Base-by-base conservation (phyloP, 1,140 invertebrate species). In the Bombus superbus region DNA sequence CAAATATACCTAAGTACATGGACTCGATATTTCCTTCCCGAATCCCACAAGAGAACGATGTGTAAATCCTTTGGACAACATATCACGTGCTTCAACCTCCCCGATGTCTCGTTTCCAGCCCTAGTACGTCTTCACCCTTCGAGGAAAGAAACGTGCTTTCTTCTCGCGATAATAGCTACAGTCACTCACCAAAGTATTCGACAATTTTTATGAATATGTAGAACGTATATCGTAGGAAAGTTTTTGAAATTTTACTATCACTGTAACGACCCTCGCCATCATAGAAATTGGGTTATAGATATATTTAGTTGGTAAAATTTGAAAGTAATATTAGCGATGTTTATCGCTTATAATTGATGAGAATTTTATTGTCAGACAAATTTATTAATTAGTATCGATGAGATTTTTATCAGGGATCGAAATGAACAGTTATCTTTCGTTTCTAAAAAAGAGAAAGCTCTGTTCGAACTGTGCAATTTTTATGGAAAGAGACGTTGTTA, bases 41-140 rank as follows among this genome's bases (percentile, higher is more conserved):
- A 86, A 93, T 93, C 38, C 76, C 91, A 90, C 92, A 86, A 91
- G 90, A 92, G 91, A 91, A 85, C 86, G 90, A 93, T 94, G 93
- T 94, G 93, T 94, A 94, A 95, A 94, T 94, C 94, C 94, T 92
- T 93, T 89, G 83, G 92, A 93, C 92, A 94, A 93, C 92, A 94
- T 94, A 94, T 95, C 94, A 93, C 92, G 83, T 74, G 81, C 81
- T 86, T 74, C 88, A 86, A 88, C 88, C 73, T 85, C 86, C 83
- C 80, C 84, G 38, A 38, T 22, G 57, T 69, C 81, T 81, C 79
- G 68, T 68, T 69, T 66, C 72, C 89, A 69, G 57, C 83, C 78
- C 83, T 74, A 28, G 25, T 86, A 90, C 85, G 86, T 87, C 82
- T 89, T 86, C 80, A 86, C 89, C 89, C 89, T 88, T 74, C 81